Percentiles rank a stretch among this genome's conserved stretches.
These are phyloP conservation scores for Scolanthus callimorphus DNA, from an alignment of 92 coral and sea anemone species.

Conservation along the genomic window DNA sequence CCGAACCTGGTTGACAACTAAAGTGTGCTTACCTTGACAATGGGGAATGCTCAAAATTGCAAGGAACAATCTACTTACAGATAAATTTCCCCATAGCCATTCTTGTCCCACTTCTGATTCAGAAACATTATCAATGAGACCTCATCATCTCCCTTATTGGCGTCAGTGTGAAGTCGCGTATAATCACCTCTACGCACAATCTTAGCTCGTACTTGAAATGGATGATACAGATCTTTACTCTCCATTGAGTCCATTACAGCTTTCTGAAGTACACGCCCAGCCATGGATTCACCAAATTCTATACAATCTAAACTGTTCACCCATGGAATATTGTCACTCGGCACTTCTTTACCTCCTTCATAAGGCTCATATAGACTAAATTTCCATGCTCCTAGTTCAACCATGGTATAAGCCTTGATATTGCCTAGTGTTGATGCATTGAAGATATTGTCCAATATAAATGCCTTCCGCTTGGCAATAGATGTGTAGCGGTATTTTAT, in stretches of 20 bases:
- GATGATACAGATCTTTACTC: constrained; percentile 60
- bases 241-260: constrained; percentile 76
- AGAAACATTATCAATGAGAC: constrained; percentile 72
- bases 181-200: constrained; percentile 88
- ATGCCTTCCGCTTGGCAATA: constrained; percentile 54
- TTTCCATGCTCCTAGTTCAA: constrained; percentile 80
- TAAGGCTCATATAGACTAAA: constrained; percentile 75
- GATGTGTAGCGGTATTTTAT: constrained; percentile 59
- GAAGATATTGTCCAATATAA: constrained; percentile 62
- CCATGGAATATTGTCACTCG: constrained; percentile 87
- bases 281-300: constrained; percentile 53
- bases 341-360: constrained; percentile 62
- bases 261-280: constrained; percentile 67
- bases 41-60: too few relatives aligned
- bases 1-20: too few relatives aligned
- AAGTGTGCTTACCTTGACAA: too few relatives aligned
- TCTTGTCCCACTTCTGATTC: constrained; percentile 73
- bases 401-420: constrained; percentile 33
- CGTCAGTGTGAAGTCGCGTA: constrained; percentile 68
- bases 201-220: constrained; percentile 72
- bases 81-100: constrained; percentile 94
- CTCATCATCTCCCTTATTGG: constrained; percentile 68
- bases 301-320: constrained; percentile 62
- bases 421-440: constrained; percentile 20
- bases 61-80: too few relatives aligned